Evolutionary conservation across 1,140 invertebrate species (phyloP).

Genomic region (Notospermus geniculatus): DNA sequence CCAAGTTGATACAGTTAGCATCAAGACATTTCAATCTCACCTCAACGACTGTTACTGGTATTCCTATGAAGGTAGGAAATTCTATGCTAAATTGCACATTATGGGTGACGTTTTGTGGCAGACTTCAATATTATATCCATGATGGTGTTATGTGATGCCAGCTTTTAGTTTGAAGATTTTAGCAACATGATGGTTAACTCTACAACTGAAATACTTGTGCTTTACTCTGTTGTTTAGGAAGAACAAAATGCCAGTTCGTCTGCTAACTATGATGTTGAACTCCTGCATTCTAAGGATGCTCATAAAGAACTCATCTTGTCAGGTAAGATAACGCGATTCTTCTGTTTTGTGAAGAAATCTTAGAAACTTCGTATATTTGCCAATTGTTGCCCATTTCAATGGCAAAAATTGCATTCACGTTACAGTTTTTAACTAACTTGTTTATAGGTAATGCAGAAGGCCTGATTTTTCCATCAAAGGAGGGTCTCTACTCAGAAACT

Average conservation of each 20-base stretch:
- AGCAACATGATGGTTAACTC: no score
- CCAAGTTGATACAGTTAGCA: slow-evolving; percentile 54
- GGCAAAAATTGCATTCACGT: no score
- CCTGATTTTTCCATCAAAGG: slow-evolving; percentile 57
- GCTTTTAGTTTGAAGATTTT: no score
- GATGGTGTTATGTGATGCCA: no score
- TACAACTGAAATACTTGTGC: no score
- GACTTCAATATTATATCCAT: no score
- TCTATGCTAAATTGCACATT: no score
- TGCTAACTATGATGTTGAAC: slow-evolving; percentile 96
- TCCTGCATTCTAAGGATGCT: slow-evolving; percentile 82
- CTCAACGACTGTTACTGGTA: slow-evolving; percentile 94
- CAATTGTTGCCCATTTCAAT: no score
- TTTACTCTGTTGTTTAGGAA: slow-evolving; percentile 61
- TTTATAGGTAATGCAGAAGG: slow-evolving; percentile 49
- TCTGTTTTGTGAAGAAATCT: no score
- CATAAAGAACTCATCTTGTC: slow-evolving; percentile 70
- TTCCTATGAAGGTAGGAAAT: slow-evolving; percentile 52
- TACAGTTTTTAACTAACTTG: slow-evolving; percentile 5
- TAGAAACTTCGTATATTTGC: no score
- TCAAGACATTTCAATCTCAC: slow-evolving; percentile 82
- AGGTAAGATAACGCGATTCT: not conserved
- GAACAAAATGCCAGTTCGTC: slow-evolving; percentile 97
- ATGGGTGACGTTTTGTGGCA: no score
- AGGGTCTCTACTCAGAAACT: slow-evolving; percentile 69